Conservation (phyloP, 2,888 invertebrate species). For the Aquatica leii region DNA sequence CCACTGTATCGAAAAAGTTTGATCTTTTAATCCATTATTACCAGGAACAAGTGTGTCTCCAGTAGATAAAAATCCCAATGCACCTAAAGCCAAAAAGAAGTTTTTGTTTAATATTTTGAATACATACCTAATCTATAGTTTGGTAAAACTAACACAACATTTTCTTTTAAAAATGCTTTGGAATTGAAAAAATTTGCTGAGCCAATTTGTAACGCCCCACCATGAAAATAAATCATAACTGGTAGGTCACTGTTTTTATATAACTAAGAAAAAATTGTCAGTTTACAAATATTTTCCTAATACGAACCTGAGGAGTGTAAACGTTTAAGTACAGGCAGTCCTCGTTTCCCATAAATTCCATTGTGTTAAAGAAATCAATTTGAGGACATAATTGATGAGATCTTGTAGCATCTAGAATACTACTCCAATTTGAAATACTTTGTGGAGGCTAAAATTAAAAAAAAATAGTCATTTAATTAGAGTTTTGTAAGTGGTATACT, state of each 20-base stretch:
- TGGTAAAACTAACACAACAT: constrained; percentile 72
- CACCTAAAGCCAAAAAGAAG: constrained; percentile 44
- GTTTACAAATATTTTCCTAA: background rate
- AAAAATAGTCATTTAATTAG: background rate
- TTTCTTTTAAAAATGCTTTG: constrained; percentile 72
- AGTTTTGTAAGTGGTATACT: background rate
- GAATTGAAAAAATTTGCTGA: constrained; percentile 77
- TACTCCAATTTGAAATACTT: background rate
- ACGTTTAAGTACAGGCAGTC: background rate
- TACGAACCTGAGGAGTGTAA: background rate
- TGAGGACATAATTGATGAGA: background rate
- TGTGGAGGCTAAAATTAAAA: background rate
- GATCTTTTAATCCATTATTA: constrained; percentile 43
- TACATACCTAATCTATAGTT: constrained; percentile 72
- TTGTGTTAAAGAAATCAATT: background rate
- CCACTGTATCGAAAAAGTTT: constrained; percentile 56
- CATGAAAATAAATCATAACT: constrained; percentile 78
- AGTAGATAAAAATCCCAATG: constrained; percentile 51
- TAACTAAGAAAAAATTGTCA: background rate
- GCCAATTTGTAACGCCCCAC: constrained; percentile 79
- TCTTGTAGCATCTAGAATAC: background rate
- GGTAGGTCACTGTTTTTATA: constrained; percentile 57
- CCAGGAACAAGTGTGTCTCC: constrained; percentile 54
- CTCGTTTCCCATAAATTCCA: background rate
- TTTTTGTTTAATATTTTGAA: background rate